Percentiles rank a stretch among this genome's conserved stretches.
Conservation (phyloP, 1,140 invertebrate species). For the Scaptomyza pallida region DNA sequence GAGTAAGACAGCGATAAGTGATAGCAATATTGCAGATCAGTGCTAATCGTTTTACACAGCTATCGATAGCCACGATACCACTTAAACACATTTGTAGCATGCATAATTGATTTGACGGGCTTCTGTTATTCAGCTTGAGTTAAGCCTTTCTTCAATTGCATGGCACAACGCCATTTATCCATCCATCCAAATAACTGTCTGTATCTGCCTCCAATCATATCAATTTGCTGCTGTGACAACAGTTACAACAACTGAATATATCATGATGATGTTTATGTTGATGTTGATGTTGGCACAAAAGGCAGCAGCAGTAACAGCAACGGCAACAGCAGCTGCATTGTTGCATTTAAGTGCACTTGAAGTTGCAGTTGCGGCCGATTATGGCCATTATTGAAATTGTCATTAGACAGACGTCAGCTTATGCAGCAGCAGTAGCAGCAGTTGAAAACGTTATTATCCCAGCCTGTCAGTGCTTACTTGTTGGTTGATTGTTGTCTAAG, state of each 20-base stretch:
- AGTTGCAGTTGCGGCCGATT: conserved; percentile 19
- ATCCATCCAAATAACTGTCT: neutral
- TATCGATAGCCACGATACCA: conserved; percentile 14
- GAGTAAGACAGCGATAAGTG: neutral
- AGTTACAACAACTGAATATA: neutral
- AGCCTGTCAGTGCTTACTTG: neutral
- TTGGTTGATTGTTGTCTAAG: neutral
- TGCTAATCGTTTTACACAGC: neutral
- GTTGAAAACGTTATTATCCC: conserved; percentile 15
- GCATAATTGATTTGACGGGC: too few relatives aligned
- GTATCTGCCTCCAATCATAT: conserved; percentile 10
- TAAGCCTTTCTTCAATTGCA: too few relatives aligned
- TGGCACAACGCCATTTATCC: too few relatives aligned
- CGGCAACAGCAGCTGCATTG: conserved; percentile 6
- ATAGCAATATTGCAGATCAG: conserved; percentile 10
- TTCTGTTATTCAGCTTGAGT: too few relatives aligned
- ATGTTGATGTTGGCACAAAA: too few relatives aligned
- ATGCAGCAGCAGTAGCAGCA: neutral
- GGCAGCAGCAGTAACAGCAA: neutral
- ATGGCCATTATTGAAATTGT: conserved; percentile 39
- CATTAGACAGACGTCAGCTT: conserved; percentile 8
- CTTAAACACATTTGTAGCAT: too few relatives aligned
- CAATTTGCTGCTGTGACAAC: conserved; percentile 5
- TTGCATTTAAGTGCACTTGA: conserved; percentile 13
- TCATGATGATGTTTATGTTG: neutral